phyloP scores from a whole-genome alignment of 2,888 invertebrate species.

The Amblyjoppa fuscipennis region DNA sequence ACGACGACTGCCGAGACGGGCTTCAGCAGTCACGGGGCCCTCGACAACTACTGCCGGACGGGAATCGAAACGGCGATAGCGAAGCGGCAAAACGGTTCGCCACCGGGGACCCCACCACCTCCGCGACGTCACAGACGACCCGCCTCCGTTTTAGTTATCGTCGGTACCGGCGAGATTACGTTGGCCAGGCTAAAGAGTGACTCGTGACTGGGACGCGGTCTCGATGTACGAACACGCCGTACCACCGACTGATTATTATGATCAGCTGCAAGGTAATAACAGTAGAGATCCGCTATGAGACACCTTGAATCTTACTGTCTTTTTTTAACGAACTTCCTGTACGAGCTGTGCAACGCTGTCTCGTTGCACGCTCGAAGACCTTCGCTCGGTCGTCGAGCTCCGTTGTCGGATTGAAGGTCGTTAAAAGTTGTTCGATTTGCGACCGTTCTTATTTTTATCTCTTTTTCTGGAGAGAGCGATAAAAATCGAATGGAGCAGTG shows the following conservation, averaged over 20 bases:
- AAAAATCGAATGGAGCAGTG: background rate
- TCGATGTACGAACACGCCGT: background rate
- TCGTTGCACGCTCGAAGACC: background rate
- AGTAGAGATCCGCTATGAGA: background rate
- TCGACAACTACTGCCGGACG: slow-evolving; percentile 18
- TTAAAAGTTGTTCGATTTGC: background rate
- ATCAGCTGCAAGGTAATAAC: slow-evolving; percentile 6
- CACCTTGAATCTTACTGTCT: background rate
- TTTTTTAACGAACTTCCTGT: background rate
- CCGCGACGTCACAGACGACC: slow-evolving; percentile 51
- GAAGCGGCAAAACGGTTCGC: slow-evolving; percentile 4
- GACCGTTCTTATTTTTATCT: background rate
- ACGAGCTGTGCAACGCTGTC: background rate
- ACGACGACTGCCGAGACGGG: slow-evolving; percentile 43
- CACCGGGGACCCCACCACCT: slow-evolving; percentile 57
- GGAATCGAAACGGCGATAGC: slow-evolving; percentile 26
- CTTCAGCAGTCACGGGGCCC: slow-evolving; percentile 38
- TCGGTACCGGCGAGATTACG: slow-evolving; percentile 39
- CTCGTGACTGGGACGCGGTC: background rate
- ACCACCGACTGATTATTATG: background rate
- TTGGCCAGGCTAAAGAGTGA: slow-evolving; percentile 12
- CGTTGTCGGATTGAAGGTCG: background rate
- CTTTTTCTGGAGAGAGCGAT: background rate
- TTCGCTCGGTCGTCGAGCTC: slow-evolving; percentile 7
- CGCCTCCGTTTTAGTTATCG: slow-evolving; percentile 33